Base-by-base conservation (phyloP, 1,140 invertebrate genomes). In the Aleiodes sp. region DNA sequence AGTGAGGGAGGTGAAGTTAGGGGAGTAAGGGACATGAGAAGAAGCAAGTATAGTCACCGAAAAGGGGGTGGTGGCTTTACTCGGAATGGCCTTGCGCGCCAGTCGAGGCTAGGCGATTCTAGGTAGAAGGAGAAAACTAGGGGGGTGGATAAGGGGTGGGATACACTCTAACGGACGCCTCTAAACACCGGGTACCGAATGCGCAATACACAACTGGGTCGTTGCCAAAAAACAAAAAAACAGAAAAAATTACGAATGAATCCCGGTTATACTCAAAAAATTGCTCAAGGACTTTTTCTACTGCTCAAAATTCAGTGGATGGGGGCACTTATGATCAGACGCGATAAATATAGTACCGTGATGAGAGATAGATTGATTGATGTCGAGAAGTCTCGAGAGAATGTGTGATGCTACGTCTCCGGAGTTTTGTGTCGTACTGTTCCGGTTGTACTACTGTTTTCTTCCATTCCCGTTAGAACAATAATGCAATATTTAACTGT, bases 401-500 rank as follows among this genome's bases (percentile, higher is more conserved):
- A n/a, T n/a, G n/a, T n/a, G n/a, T n/a, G 61, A 64, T 31, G 61
- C 33, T 56, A 56, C 33, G 71, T 52, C 39, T 29, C 21, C 59
- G 68, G 33, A 63, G 41, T 19, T 37, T 59, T 74, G 70, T 72
- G 68, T 68, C 64, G 70, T 67, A 73, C 66, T 75, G 75, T 72
- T 79, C 73, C 74, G 74, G 73, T 74, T 75, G 46, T 52, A 52
- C 46, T 6, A 52, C 77, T 85, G 80, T 84, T 84, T 82, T 84
- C 82, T 77, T 80, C 80, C 78, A 79, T 82, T 57, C 73, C 82
- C 79, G 83, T 83, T 84, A 83, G 82, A 84, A 85, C 82, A 85
- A 84, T 84, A 85, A 85, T 85, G 84, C 84, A 84, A 85, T 85
- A 85, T 84, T 85, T 84, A 85, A 83, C 80, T 79, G 80, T 84